These are phyloP conservation scores for Apostichopus parvimensis DNA, from an alignment of 35 echinoderm and acorn worm species.

Conservation along the genomic window DNA sequence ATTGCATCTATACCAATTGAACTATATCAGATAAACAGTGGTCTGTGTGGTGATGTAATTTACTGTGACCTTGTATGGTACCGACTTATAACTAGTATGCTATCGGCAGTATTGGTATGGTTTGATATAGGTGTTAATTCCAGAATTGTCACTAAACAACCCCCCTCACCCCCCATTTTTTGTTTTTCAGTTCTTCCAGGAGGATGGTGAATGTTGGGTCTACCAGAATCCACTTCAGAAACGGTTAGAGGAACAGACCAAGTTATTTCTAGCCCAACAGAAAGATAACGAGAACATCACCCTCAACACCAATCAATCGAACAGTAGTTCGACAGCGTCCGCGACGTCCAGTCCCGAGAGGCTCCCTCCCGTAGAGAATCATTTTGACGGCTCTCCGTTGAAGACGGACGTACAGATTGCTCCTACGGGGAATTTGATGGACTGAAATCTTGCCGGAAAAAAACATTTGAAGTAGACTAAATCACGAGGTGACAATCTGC, in stretches of 20 bases:
- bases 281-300: neutral
- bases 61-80: neutral
- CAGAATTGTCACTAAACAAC: too few species aligned
- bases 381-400: neutral
- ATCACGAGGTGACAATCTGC: too few species aligned
- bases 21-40: too few species aligned
- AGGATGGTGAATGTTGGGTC: constrained; percentile 93
- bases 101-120: too few species aligned
- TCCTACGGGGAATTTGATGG: neutral
- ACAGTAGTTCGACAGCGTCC: neutral
- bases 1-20: too few species aligned
- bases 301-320: constrained; percentile 9
- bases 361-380: neutral
- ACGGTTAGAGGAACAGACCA: constrained; percentile 52
- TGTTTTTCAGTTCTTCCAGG: constrained; percentile 78
- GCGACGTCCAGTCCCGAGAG: neutral
- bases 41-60: too few species aligned
- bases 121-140: too few species aligned
- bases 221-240: constrained; percentile 77
- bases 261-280: constrained; percentile 18
- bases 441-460: neutral
- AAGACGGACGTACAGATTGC: neutral
- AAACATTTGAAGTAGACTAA: too few species aligned
- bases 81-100: neutral
- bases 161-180: neutral